Conservation (phyloP, 1,140 invertebrate genomes). For the Kradibia gibbosae region DNA sequence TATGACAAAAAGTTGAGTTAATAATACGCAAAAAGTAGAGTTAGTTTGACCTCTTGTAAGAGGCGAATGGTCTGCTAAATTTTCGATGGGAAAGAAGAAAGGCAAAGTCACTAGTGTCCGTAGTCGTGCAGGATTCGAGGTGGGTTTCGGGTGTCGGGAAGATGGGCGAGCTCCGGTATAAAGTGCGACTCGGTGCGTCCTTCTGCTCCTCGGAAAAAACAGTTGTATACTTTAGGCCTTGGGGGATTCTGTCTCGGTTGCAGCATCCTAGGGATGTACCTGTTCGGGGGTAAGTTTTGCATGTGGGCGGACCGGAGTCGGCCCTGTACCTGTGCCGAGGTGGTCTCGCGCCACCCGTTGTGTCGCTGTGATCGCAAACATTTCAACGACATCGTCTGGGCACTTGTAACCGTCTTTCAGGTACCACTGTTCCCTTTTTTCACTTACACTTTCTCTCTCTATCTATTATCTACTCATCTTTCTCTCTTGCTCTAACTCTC, state of each 20-base stretch:
- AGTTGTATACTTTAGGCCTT: slow-evolving; percentile 64
- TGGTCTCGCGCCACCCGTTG: slow-evolving; percentile 86
- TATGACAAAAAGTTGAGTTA: background rate
- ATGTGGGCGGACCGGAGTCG: slow-evolving; percentile 90
- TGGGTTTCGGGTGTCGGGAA: background rate
- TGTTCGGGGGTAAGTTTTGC: slow-evolving; percentile 99
- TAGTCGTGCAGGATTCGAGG: too few relatives aligned
- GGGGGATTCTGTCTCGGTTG: slow-evolving; percentile 71
- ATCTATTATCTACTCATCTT: background rate
- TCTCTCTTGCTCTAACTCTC: slow-evolving; percentile 33
- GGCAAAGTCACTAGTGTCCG: too few relatives aligned
- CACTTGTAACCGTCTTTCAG: slow-evolving; percentile 97
- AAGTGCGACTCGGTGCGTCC: background rate
- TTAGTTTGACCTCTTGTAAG: too few relatives aligned
- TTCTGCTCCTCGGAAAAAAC: slow-evolving; percentile 22
- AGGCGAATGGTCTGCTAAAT: too few relatives aligned
- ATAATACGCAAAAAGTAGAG: background rate
- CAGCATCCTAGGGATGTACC: slow-evolving; percentile 98
- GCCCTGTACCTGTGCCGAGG: slow-evolving; percentile 93
- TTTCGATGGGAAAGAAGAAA: too few relatives aligned
- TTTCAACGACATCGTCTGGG: slow-evolving; percentile 97
- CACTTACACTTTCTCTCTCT: slow-evolving; percentile 13
- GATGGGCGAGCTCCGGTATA: slow-evolving; percentile 33
- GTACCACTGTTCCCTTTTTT: slow-evolving; percentile 75
- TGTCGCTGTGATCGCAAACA: slow-evolving; percentile 97